phyloP scores from a whole-genome alignment of 2,797 vertebrate genomes.

The Percopsis omiscomaycus region DNA sequence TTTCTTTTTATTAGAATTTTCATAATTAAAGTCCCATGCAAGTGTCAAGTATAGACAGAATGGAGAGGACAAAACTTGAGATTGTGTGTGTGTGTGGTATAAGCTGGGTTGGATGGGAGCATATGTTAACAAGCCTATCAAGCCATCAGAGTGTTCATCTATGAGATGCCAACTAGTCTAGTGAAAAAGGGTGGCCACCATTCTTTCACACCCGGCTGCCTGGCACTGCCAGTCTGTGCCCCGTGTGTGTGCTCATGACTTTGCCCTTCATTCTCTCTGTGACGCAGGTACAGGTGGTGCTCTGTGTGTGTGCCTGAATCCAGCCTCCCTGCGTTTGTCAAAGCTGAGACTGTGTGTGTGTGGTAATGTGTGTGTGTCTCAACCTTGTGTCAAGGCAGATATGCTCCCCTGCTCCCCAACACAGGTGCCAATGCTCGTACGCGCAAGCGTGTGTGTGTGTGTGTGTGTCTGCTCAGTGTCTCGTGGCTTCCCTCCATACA shows the following conservation, averaged over 20 bases:
- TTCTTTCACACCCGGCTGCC: constrained; percentile 63
- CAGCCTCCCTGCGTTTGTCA: constrained; percentile 50
- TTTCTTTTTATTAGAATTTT: too few relatives aligned
- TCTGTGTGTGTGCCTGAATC: constrained; percentile 49
- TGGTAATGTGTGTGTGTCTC: constrained; percentile 37
- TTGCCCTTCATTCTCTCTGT: constrained; percentile 51
- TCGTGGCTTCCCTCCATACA: constrained; percentile 51
- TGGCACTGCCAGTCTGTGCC: constrained; percentile 50
- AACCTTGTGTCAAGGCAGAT: constrained; percentile 52
- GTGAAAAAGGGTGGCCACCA: constrained; percentile 52
- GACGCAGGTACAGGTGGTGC: constrained; percentile 63
- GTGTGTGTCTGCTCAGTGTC: constrained; percentile 33
- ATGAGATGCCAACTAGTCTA: constrained; percentile 64
- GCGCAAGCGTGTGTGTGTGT: constrained; percentile 10
- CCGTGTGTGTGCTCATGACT: constrained; percentile 45
- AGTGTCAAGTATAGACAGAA: constrained; percentile 37
- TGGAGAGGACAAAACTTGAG: constrained; percentile 50
- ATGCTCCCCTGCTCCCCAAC: constrained; percentile 26
- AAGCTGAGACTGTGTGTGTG: constrained; percentile 49
- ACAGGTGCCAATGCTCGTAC: constrained; percentile 19
- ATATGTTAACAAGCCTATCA: constrained; percentile 74
- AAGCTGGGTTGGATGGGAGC: constrained; percentile 45
- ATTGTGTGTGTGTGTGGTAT: constrained; percentile 27
- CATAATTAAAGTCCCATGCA: too few relatives aligned
- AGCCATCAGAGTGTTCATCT: constrained; percentile 69